These are phyloP conservation scores for Laspeyria flexula DNA, from an alignment of 2,888 invertebrate genomes.

Conservation along the genomic window DNA sequence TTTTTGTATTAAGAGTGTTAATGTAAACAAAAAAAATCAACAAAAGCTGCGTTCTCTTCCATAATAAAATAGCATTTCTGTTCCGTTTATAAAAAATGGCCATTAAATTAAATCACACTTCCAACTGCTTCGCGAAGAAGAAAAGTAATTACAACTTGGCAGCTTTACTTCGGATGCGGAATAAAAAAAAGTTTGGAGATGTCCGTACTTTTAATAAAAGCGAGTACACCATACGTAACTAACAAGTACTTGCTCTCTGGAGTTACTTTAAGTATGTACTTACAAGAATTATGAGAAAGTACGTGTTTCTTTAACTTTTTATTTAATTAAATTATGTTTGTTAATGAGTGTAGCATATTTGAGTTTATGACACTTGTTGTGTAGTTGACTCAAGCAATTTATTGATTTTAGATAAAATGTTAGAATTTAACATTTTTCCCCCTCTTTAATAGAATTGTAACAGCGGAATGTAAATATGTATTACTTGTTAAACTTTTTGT, in stretches of 20 bases:
- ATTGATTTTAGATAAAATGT: no score
- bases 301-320: conserved; percentile 43
- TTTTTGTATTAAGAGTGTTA: no score
- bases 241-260: conserved; percentile 45
- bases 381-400: no score
- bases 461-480: no score
- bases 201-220: conserved; percentile 25
- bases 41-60: no score
- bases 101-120: conserved; percentile 3
- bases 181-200: conserved; percentile 22
- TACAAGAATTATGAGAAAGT: conserved; percentile 47
- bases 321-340: conserved; percentile 42
- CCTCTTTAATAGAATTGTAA: no score
- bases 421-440: no score
- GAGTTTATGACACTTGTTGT: no score
- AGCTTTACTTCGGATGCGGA: conserved; percentile 3
- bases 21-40: no score
- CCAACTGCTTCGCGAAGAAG: conserved; percentile 9
- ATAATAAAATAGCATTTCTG: background rate
- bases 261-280: conserved; percentile 51
- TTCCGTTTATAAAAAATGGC: background rate
- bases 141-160: conserved; percentile 29
- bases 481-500: no score
- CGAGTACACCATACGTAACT: conserved; percentile 35
- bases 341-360: conserved; percentile 17